Evolutionary conservation across 1,140 invertebrate species (phyloP), one percentile per base, ranked within the genome.

Genomic region (Zaprionus africanus): DNA sequence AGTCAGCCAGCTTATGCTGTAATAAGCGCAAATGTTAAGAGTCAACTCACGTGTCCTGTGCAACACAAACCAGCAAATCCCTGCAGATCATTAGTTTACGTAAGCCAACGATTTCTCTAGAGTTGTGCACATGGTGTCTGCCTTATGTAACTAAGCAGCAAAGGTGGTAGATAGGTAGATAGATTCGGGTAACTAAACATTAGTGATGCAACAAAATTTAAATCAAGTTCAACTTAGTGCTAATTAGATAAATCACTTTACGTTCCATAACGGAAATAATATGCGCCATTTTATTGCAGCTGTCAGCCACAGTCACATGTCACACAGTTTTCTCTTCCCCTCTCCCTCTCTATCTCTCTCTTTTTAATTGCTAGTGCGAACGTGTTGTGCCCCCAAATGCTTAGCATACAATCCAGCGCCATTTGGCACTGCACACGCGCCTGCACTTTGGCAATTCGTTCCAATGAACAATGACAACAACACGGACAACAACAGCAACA

Each of bases 381-480:
- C 13, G 15, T 61, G 59, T 34, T 43, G 11, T 54, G 34, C 13
- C 24, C 34, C 34, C n/a, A 68, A 86, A 68, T 66, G 41, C 64
- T 54, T 69, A 81, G 84, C 66, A 78, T 78, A 77, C 77, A 34
- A 58, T 77, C 49, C 53, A 70, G 69, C 69, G 61, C 49, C 57
- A 73, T 74, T 73, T 72, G 69, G 68, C 56, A 36, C 59, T 53
- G 59, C 49, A 76, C 63, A 73, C 74, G 74, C 67, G 54, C 59
- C 24, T 28, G 46, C 63, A 79, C 77, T 78, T 72, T 53, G 69
- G 34, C 79, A 73, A 87, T 79, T 76, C 53, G 77, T 64, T 58
- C 7, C 46, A 65, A 79, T 67, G 31, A 22, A 62, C 57, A 53
- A 24, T 31, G 31, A 11, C 49, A 62, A 13, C 34, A 54, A 19